Percentiles rank a stretch among this genome's conserved stretches.
phyloP scores from a whole-genome alignment of 2,113 vertebrate genomes.

The Pluvialis apricaria region DNA sequence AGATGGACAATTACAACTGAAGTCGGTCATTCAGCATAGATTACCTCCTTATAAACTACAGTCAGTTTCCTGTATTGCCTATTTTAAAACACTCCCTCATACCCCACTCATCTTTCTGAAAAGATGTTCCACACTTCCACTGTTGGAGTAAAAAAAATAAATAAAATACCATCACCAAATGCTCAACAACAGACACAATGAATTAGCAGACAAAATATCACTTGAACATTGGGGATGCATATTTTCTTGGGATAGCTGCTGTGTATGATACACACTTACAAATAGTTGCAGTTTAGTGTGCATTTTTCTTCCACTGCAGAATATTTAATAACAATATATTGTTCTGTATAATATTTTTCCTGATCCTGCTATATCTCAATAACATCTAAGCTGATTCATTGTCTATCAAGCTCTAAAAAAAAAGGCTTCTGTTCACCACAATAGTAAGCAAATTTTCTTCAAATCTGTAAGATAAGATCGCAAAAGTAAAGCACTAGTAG shows the following conservation, averaged over 20 bases:
- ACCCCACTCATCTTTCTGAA: not conserved
- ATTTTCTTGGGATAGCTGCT: not conserved
- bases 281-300: not conserved
- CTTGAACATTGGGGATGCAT: not conserved
- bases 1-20: not conserved
- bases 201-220: not conserved
- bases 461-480: not conserved
- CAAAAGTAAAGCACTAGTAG: not conserved
- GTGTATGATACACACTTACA: not conserved
- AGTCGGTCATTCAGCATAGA: fast-evolving
- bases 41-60: not conserved
- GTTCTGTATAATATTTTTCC: not conserved
- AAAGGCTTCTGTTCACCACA: not conserved
- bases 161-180: not conserved
- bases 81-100: not conserved
- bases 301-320: not conserved
- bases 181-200: not conserved
- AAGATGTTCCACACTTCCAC: not conserved
- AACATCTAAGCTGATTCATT: not conserved
- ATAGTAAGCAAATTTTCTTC: not conserved
- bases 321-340: not conserved
- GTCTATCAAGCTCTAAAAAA: not conserved
- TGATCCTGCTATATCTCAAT: not conserved
- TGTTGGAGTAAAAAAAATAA: not conserved
- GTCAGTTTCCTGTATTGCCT: not conserved